Conservation (phyloP, 1,140 invertebrate species). For the Melipona quadrifasciata region DNA sequence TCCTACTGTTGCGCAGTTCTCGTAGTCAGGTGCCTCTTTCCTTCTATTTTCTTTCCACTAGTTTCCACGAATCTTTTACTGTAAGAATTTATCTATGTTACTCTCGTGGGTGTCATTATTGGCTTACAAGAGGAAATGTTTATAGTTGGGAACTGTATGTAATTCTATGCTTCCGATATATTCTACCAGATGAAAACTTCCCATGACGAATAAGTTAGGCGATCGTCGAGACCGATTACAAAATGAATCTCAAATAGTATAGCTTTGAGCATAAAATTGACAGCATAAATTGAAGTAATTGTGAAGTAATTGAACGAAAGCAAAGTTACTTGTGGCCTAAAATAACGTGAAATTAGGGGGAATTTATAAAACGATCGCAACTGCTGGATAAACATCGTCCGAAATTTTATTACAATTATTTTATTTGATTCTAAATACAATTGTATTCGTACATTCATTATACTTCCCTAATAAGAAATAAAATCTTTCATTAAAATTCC, state of each 20-base stretch:
- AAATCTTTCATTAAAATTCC: neutral
- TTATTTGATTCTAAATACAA: slow-evolving; percentile 39
- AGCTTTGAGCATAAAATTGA: neutral
- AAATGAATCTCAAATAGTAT: neutral
- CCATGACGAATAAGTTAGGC: slow-evolving; percentile 15
- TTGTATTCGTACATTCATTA: slow-evolving; percentile 4
- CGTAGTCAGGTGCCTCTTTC: neutral
- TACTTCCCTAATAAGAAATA: neutral
- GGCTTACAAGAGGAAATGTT: slow-evolving; percentile 26
- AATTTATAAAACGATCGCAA: neutral
- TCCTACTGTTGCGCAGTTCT: neutral
- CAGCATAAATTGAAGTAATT: neutral
- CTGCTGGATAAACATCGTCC: neutral
- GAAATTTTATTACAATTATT: slow-evolving; percentile 11
- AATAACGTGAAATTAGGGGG: neutral
- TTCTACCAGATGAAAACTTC: neutral
- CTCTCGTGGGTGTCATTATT: slow-evolving; percentile 25
- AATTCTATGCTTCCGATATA: neutral
- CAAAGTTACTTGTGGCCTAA: neutral
- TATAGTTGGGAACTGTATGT: neutral
- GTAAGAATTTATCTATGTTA: slow-evolving; percentile 31
- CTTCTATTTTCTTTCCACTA: neutral
- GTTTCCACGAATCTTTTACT: slow-evolving; percentile 20
- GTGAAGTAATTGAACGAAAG: neutral
- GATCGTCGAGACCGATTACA: neutral